Base-by-base conservation (phyloP, 2,888 invertebrate genomes). In the Apocheima hispidaria region DNA sequence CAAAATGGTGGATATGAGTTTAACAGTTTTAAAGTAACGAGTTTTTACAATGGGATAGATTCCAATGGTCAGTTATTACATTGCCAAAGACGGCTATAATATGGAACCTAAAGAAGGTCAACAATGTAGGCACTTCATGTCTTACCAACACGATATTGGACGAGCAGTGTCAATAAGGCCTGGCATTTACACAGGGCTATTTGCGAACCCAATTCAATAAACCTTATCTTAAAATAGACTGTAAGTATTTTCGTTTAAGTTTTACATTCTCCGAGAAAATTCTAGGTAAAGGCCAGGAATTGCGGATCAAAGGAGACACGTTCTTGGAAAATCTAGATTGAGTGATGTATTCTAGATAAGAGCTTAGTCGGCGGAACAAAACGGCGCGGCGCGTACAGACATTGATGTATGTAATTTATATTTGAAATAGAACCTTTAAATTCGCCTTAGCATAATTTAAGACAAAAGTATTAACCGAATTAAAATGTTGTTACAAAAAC, bases 181-280 rank as follows among this genome's bases (percentile, higher is more conserved):
- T 41, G 54, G 14, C 43, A 38, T 43, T 49, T 56, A 21, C 48
- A 49, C 20, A 56, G 20, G 28, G 18, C 46, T 60, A 50, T 50
- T 54, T 60, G 48, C 33, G 36, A 35, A 26, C 20, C 30, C 26
- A 26, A 53, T 59, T 49, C 60, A 53, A 60, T 59, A 46, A 52
- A 48, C 40, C 52, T 52, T 33, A 48, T 40, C 52, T 48, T 30
- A 48, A 59, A 59, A 59, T 51, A 59, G 33, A 51, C 16, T 30
- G 46, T 16, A 51, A 26, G 6, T 20, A 28, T 44, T 21, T 21
- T 44, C 35, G 36, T 20, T 33, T 35, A 33, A 55, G 14, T 50
- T 36, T 40, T 33, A 43, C 23, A 36, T 41, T 23, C 33, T 33
- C 26, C 21, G 16, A 41, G 52, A 43, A 33, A 14, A 18, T 30